Base-by-base conservation (phyloP, 2,888 invertebrate genomes). In the Cecidostiba fungosa region DNA sequence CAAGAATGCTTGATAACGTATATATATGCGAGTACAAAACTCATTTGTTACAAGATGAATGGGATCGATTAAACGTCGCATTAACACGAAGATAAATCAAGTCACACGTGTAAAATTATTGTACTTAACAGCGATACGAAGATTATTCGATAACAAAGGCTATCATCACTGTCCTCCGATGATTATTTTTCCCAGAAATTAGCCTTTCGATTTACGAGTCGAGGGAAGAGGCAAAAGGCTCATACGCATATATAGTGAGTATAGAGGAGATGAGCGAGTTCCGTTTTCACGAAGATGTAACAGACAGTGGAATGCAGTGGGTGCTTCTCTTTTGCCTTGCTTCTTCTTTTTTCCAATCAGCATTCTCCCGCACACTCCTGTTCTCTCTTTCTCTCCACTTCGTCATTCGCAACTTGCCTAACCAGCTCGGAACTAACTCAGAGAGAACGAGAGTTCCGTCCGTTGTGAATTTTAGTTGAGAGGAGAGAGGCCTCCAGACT, bases 271-370 rank as follows among this genome's bases (percentile, higher is more conserved):
- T 23, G 69, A 82, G 32, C 26, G 29, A 82, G 77, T 82, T 77
- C 77, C 82, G 82, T 82, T 82, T 77, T 82, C 82, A 26, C 76
- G 54, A 54, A 77, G 77, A 69, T 82, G 82, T 73, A 77, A 82
- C 77, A 69, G 77, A 69, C 82, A 39, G 47, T 54, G 82, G 82
- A 82, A 82, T 82, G 82, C 77, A 39, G 54, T 82, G 82, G 50
- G 74, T 69, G 82, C 74, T 36, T 47, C 82, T 69, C 82, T 73
- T n/a, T n/a, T 74, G 26, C 29, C 29, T 29, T 8, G 26, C 29
- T 19, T 81, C 59, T 66, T 43, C 74, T 76, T 80, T 82, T 84
- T 76, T 76, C 79, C 76, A 76, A 79, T 84, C 84, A 76, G 72
- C 80, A 76, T 84, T 84, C 80, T 76, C 74, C 59, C 76, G 8